Evolutionary conservation across 37 sponge, comb jelly and placozoan species (phyloP), one percentile per base, ranked within the genome.

Genomic region (Amphimedon queenslandica): DNA sequence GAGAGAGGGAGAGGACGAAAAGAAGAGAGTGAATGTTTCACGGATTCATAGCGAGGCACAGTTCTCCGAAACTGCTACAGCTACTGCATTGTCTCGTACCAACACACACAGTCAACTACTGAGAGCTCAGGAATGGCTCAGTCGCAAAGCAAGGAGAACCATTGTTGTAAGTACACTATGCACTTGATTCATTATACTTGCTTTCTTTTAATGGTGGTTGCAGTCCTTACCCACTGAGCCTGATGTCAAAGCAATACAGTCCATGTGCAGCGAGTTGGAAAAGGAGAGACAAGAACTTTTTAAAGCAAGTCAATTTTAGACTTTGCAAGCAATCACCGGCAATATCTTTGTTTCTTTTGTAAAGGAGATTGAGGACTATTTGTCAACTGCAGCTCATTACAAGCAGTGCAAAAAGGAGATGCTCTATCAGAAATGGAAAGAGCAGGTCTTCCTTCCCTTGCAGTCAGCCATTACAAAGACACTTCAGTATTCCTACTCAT

Each of bases 351-450:
- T 4, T 28, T 37, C 23, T 42, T 13, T 67, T 20, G 37, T 24
- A 0, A 25, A 90, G 91, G 91, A 87, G 35, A 20, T 91, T n/a
- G 84, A 83, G 10, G 43, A 63, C 18, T 87, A 57, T 61, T 64
- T 88, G 0, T 4, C 29, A 36, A 57, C 30, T n/a, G 42, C 82
- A 56, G 69, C 57, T 4, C 34, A 28, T 31, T 33, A 34, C 33
- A 51, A 77, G 20, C 42, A 81, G 33, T 63, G 88, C 29, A 91
- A 86, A 55, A 81, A 57, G 18, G 84, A 74, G 55, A 82, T 82
- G 84, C 77, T 91, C 11, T 87, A 87, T 40, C 42, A 87, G 43
- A 87, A 91, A 57, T 91, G 92, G 92, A 67, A 39, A 16, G 71
- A 72, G 40, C 57, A 74, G 3, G 92, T 91, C 20, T 91, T 87